Conservation (phyloP, 2,888 invertebrate genomes). For the Aplocera efformata region DNA sequence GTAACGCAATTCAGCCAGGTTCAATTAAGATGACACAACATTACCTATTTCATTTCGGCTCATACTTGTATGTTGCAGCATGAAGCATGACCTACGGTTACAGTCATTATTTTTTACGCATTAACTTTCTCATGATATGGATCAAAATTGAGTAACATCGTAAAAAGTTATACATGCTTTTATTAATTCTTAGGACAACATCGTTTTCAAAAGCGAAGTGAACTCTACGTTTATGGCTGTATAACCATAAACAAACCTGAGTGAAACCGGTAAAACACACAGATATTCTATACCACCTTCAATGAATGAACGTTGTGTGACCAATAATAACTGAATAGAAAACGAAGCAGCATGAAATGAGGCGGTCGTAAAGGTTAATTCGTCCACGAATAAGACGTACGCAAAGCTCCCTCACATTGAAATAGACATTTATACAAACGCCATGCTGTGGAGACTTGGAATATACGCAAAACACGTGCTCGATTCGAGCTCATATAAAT, state of each 20-base stretch:
- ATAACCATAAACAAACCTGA: slow-evolving; percentile 1
- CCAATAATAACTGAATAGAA: slow-evolving; percentile 1
- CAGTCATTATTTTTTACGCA: not conserved
- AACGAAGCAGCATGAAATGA: slow-evolving; percentile 7
- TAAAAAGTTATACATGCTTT: slow-evolving; percentile 7
- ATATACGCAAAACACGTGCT: slow-evolving; percentile 64
- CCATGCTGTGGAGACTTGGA: slow-evolving; percentile 38
- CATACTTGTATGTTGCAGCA: slow-evolving; percentile 1
- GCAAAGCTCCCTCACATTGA: slow-evolving; percentile 19
- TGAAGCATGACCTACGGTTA: slow-evolving; percentile 7
- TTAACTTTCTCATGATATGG: slow-evolving; percentile 1
- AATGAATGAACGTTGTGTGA: slow-evolving; percentile 1
- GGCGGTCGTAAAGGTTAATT: slow-evolving; percentile 11
- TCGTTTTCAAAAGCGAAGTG: slow-evolving; percentile 4
- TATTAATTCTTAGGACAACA: slow-evolving; percentile 5
- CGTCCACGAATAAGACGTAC: slow-evolving; percentile 2
- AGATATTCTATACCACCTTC: not conserved
- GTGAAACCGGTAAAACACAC: slow-evolving; percentile 1
- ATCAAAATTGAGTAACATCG: not conserved
- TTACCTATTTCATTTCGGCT: slow-evolving; percentile 12
- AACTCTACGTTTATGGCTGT: not conserved
- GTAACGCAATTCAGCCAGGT: slow-evolving; percentile 17
- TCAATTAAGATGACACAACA: slow-evolving; percentile 23
- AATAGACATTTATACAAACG: slow-evolving; percentile 24
- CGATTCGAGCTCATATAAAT: slow-evolving; percentile 58